These are phyloP conservation scores for Irena cyanogastra DNA, from an alignment of 2,113 vertebrate genomes.

Conservation along the genomic window DNA sequence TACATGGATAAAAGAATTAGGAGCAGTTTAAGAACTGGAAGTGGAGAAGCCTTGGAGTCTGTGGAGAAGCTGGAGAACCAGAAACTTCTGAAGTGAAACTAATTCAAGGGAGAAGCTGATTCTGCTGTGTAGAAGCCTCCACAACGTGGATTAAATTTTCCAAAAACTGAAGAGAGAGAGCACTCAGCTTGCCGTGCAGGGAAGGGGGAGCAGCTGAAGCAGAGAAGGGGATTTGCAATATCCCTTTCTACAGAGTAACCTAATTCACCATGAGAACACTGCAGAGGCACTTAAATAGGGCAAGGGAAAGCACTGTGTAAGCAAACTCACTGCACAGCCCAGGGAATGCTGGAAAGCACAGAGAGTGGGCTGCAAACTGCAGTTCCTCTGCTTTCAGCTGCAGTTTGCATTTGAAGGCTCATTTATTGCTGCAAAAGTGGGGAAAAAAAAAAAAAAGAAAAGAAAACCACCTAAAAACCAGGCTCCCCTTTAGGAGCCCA, in stretches of 20 bases:
- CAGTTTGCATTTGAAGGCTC: background rate
- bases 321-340: constrained; percentile 15
- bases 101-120: background rate
- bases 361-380: background rate
- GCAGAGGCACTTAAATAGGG: constrained; percentile 44
- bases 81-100: background rate
- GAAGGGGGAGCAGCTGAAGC: background rate
- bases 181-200: background rate
- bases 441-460: background rate
- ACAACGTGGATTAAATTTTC: background rate
- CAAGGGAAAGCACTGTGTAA: constrained; percentile 18
- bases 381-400: background rate
- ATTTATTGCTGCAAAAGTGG: background rate
- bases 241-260: background rate
- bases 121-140: background rate
- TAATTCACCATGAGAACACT: constrained; percentile 1
- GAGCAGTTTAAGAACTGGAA: background rate
- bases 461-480: background rate
- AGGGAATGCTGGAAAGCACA: background rate
- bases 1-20: background rate
- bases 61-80: background rate
- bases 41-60: background rate
- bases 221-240: background rate
- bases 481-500: background rate
- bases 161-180: background rate